A percentile compares a stretch with the other conserved stretches of the same genome.
phyloP scores from a whole-genome alignment of 2,888 invertebrate genomes.

The Atethmia centrago region DNA sequence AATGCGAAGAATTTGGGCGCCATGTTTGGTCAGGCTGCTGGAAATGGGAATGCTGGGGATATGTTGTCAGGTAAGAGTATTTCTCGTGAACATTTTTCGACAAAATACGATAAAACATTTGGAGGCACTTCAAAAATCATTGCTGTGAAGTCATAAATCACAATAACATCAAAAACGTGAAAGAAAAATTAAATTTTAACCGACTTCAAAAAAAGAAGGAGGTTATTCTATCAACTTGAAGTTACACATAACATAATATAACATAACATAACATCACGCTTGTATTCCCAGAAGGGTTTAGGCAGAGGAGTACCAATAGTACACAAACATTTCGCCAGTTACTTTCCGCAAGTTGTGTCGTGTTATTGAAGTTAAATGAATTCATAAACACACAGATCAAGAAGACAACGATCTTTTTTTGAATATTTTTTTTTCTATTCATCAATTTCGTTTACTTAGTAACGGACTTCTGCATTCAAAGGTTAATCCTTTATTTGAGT shows the following conservation, averaged over 20 bases:
- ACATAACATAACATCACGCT: too few species aligned
- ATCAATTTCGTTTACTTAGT: too few species aligned
- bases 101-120: background rate
- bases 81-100: background rate
- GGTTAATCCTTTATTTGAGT: background rate
- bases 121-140: background rate
- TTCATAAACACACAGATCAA: background rate
- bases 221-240: background rate
- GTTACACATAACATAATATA: too few species aligned
- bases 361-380: too few species aligned
- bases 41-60: conserved; percentile 82
- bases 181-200: too few species aligned
- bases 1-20: conserved; percentile 90
- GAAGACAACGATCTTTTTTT: background rate
- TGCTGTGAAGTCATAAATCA: background rate
- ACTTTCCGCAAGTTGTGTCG: too few species aligned
- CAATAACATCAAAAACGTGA: too few species aligned
- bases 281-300: too few species aligned
- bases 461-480: background rate
- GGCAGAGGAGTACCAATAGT: too few species aligned
- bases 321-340: too few species aligned
- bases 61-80: conserved; percentile 84
- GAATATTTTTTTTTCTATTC: too few species aligned
- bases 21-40: conserved; percentile 78
- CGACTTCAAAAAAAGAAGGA: too few species aligned